Conservation (phyloP, 2,797 vertebrate species). For the Allobates femoralis region DNA sequence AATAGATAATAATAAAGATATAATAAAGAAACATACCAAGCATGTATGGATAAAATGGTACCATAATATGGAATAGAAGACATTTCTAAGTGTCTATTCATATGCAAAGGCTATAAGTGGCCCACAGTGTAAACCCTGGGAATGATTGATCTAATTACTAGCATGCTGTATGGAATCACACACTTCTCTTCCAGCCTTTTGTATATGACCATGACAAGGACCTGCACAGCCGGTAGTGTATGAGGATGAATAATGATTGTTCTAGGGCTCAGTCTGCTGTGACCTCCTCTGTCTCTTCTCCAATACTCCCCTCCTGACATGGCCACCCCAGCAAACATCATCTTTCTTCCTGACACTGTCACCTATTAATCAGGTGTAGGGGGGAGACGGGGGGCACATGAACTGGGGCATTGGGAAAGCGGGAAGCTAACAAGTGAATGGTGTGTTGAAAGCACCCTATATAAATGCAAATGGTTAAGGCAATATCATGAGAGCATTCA, state of each 20-base stretch:
- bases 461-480: conserved; percentile 61
- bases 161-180: background rate
- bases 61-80: background rate
- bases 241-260: conserved; percentile 57
- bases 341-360: conserved; percentile 48
- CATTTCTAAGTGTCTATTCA: conserved; percentile 22
- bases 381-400: background rate
- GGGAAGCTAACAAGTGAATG: conserved; percentile 26
- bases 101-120: background rate
- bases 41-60: background rate
- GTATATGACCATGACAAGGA: conserved; percentile 53
- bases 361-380: conserved; percentile 59
- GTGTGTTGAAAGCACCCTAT: conserved; percentile 50
- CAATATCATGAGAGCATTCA: conserved; percentile 45
- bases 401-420: conserved; percentile 10
- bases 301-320: conserved; percentile 46
- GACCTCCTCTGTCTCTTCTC: conserved; percentile 54
- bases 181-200: conserved; percentile 9
- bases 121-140: background rate
- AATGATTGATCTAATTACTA: background rate
- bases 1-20: background rate
- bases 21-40: background rate
- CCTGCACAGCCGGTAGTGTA: conserved; percentile 44
- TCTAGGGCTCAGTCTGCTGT: conserved; percentile 58
- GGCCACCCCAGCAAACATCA: conserved; percentile 50